These are phyloP conservation scores for Dipodomys stephensi DNA, from an alignment of 2,113 vertebrate species.

Conservation along the genomic window DNA sequence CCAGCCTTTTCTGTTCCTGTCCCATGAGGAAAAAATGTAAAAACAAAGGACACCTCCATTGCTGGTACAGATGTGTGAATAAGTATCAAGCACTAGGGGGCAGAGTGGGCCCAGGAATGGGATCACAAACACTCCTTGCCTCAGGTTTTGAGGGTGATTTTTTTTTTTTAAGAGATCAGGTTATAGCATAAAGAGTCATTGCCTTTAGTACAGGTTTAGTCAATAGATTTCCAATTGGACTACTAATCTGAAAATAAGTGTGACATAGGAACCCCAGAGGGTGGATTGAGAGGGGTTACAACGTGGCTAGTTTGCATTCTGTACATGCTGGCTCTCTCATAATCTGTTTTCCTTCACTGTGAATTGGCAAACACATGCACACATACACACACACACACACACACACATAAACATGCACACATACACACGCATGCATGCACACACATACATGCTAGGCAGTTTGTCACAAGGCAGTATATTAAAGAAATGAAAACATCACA, in stretches of 20 bases:
- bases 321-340: slow-evolving; percentile 39
- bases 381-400: background rate
- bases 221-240: slow-evolving; percentile 73
- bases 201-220: slow-evolving; percentile 52
- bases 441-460: background rate
- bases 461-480: background rate
- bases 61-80: background rate
- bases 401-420: background rate
- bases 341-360: slow-evolving; percentile 46
- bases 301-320: slow-evolving; percentile 43
- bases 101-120: slow-evolving; percentile 60
- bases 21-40: background rate
- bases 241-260: slow-evolving; percentile 70
- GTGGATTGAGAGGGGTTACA: background rate
- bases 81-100: slow-evolving; percentile 63
- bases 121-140: rapidly evolving
- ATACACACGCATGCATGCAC: background rate
- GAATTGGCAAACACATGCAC: background rate
- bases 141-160: slow-evolving; percentile 32
- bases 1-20: background rate
- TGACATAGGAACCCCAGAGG: slow-evolving; percentile 54
- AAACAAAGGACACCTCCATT: slow-evolving; percentile 55
- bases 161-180: slow-evolving; percentile 1
- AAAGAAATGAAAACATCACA: background rate
- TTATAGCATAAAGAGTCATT: slow-evolving; percentile 41